Percentiles rank a stretch among this genome's conserved stretches.
phyloP scores from a whole-genome alignment of 1,140 invertebrate species.

The Ceratosolen solmsi region DNA sequence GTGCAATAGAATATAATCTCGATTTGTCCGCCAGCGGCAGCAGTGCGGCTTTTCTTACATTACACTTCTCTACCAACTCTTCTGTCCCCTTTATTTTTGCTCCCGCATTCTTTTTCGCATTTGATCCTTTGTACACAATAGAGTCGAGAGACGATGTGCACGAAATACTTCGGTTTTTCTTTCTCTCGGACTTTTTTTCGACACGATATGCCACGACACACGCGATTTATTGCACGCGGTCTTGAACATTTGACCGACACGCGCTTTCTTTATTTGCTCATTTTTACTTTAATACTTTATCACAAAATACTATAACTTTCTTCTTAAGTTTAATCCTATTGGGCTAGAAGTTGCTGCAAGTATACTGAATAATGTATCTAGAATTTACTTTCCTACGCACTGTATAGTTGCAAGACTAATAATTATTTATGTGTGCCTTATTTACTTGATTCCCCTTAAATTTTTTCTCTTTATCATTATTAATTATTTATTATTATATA shows the following conservation, averaged over 20 bases:
- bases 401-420: slow-evolving; percentile 9
- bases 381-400: slow-evolving; percentile 13
- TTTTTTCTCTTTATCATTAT: neutral
- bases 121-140: slow-evolving; percentile 34
- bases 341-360: slow-evolving; percentile 12
- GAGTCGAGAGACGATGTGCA: slow-evolving; percentile 9
- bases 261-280: neutral
- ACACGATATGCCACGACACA: neutral
- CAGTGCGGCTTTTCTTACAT: neutral
- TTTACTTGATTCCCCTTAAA: slow-evolving; percentile 28
- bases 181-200: neutral
- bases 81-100: neutral
- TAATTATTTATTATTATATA: neutral
- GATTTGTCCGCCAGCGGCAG: neutral
- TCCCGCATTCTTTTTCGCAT: neutral
- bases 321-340: slow-evolving; percentile 23
- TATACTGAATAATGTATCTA: slow-evolving; percentile 1
- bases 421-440: slow-evolving; percentile 25
- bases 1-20: slow-evolving; percentile 32
- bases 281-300: slow-evolving; percentile 41
- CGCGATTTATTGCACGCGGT: neutral
- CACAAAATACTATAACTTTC: slow-evolving; percentile 51
- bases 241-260: neutral
- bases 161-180: slow-evolving; percentile 15
- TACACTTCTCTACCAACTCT: neutral